A percentile compares a stretch with the other conserved stretches of the same genome.
Conservation (phyloP, 1,140 invertebrate species). For the Lepidurus couesii region DNA sequence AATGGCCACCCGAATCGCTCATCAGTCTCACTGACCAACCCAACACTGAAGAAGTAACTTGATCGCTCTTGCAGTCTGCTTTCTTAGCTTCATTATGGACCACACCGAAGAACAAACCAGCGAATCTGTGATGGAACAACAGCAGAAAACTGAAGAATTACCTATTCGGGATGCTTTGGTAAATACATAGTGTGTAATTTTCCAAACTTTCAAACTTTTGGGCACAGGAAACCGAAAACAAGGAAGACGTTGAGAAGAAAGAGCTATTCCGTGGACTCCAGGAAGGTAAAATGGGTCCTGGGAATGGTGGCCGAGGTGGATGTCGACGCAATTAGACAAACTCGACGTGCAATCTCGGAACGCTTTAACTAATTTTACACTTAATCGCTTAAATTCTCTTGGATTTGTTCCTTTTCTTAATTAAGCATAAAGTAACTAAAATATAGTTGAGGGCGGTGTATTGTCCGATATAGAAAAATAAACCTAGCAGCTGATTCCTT, state of each 20-base stretch:
- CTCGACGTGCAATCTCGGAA: background rate
- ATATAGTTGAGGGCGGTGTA: background rate
- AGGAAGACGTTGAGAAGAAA: constrained; percentile 1
- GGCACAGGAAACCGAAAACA: background rate
- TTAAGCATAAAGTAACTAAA: background rate
- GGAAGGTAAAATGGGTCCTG: background rate
- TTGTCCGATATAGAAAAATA: constrained; percentile 17
- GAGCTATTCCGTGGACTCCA: background rate
- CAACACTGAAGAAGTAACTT: too few relatives aligned
- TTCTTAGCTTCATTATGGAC: background rate
- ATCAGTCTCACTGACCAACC: background rate
- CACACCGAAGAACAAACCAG: background rate
- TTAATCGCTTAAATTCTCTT: background rate
- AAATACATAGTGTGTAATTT: background rate
- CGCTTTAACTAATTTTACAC: background rate
- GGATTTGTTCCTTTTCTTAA: background rate
- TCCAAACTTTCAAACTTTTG: background rate
- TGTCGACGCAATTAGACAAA: constrained; percentile 3
- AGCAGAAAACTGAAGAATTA: background rate
- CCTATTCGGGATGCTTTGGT: constrained; percentile 4
- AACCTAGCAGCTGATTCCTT: background rate
- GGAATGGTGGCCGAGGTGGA: background rate
- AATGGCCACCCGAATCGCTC: background rate
- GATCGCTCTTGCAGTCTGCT: background rate
- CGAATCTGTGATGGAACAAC: background rate